A percentile compares a stretch with the other conserved stretches of the same genome.
Evolutionary conservation across 2,797 vertebrate genomes (phyloP).

Genomic region (Emys orbicularis): DNA sequence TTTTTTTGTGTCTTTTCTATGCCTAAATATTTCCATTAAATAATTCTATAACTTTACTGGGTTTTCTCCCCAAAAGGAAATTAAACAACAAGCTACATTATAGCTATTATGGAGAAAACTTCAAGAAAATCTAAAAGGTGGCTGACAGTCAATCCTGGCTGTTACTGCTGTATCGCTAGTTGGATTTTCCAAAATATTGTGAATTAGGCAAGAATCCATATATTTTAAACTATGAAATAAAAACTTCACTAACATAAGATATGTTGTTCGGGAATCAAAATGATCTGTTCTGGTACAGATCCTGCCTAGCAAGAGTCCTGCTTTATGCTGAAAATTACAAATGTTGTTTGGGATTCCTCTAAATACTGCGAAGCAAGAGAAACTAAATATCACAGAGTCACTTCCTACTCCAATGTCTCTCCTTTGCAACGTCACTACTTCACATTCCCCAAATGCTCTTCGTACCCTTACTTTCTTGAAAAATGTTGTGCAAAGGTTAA

Average conservation of each 20-base stretch:
- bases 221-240: constrained; percentile 59
- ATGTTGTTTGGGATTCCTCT: constrained; percentile 57
- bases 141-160: constrained; percentile 37
- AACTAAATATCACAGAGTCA: constrained; percentile 61
- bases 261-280: constrained; percentile 70
- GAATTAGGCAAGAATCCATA: constrained; percentile 46
- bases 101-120: constrained; percentile 53
- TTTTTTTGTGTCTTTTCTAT: background rate
- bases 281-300: constrained; percentile 63
- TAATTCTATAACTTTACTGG: background rate
- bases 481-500: constrained; percentile 45
- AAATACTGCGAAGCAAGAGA: constrained; percentile 77
- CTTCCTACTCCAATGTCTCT: constrained; percentile 27
- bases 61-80: constrained; percentile 5
- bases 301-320: constrained; percentile 57
- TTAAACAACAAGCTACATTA: constrained; percentile 38
- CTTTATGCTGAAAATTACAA: constrained; percentile 69
- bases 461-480: constrained; percentile 42
- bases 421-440: constrained; percentile 47
- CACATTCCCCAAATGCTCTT: constrained; percentile 34
- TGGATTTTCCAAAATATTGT: constrained; percentile 69
- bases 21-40: constrained; percentile 27
- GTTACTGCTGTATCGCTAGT: constrained; percentile 54
- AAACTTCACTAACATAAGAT: constrained; percentile 53
- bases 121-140: constrained; percentile 63